Base-by-base conservation (phyloP, 2,888 invertebrate genomes). In the Subacronicta megacephala region DNA sequence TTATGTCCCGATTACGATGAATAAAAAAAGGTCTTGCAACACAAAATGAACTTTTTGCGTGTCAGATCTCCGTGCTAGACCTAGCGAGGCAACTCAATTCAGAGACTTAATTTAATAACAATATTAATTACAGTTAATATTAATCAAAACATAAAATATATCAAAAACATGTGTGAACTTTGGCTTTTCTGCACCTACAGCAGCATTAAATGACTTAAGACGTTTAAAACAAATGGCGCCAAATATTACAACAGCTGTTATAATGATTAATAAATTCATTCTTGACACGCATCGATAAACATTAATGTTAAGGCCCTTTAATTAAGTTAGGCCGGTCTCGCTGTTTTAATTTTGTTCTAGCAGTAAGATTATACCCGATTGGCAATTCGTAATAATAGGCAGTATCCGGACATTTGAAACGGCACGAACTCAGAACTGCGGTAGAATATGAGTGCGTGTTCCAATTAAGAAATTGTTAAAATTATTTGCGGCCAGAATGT, bases 271-370 rank as follows among this genome's bases (percentile, higher is more conserved):
- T 46, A 71, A 56, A 64, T 69, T 62, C 46, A 69, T 59, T 51
- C 68, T 67, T 72, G 64, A 64, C 69, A 75, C 58, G 73, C 62
- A 58, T 75, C 49, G 72, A 45, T 69, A 45, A 53, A 40, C 53
- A 75, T 72, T 61, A 43, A 57, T 75, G 73, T 61, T 62, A 72
- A 72, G 76, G 73, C 65, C 73, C 73, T 75, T 63, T 51, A 52
- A 60, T 53, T 53, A 47, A 61, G 44, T 52, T 54, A 31, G 20
- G 36, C 16, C 26, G 35, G 55, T 54, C 37, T 51, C n/a, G 18
- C 29, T 59, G 38, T 7, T 57, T 69, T 42, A 43, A 51, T 64
- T 45, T 71, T 38, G 18, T 51, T 47, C 13, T 38, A 38, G 36
- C 5, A 51, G 37, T 44, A 49, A 42, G 12, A 46, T 37, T 33